phyloP scores from a whole-genome alignment of 2,888 invertebrate species.

The Temnothorax unifasciatus region DNA sequence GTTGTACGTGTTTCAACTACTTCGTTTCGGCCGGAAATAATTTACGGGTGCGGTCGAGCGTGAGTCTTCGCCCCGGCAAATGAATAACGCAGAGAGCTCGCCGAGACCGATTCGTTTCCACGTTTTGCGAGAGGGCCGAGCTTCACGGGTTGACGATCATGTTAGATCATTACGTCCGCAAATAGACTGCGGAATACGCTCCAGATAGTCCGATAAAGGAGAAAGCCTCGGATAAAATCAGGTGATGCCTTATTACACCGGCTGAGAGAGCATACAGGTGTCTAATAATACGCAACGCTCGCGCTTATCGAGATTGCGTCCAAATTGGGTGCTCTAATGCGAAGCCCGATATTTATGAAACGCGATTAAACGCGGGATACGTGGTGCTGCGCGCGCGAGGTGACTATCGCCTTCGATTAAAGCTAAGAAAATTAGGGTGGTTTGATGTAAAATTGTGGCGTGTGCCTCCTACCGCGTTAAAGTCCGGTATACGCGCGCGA shows the following conservation, averaged over 20 bases:
- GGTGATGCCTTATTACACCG: conserved; percentile 32
- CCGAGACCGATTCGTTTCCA: conserved; percentile 47
- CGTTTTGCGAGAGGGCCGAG: conserved; percentile 29
- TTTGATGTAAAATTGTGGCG: not conserved
- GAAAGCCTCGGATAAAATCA: conserved; percentile 48
- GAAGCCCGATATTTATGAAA: conserved; percentile 11
- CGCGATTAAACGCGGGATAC: not conserved
- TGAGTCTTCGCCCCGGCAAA: conserved; percentile 48
- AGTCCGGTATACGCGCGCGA: not conserved
- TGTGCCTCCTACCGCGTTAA: not conserved
- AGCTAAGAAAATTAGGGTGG: conserved; percentile 15
- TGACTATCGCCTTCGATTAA: conserved; percentile 17
- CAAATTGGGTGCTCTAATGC: conserved; percentile 17
- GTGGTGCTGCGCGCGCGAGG: not conserved
- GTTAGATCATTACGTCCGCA: conserved; percentile 58
- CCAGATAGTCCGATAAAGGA: conserved; percentile 38
- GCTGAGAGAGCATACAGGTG: conserved; percentile 15
- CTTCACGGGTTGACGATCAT: conserved; percentile 49
- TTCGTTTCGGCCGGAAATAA: conserved; percentile 52
- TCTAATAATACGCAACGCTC: conserved; percentile 31
- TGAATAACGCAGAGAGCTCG: conserved; percentile 63
- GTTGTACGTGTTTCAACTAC: conserved; percentile 46
- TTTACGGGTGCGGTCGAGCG: conserved; percentile 53
- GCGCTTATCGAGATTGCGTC: not conserved
- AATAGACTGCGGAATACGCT: conserved; percentile 52